Evolutionary conservation across 2,797 vertebrate species (phyloP).

Genomic region (Sebastolobus altivelis): DNA sequence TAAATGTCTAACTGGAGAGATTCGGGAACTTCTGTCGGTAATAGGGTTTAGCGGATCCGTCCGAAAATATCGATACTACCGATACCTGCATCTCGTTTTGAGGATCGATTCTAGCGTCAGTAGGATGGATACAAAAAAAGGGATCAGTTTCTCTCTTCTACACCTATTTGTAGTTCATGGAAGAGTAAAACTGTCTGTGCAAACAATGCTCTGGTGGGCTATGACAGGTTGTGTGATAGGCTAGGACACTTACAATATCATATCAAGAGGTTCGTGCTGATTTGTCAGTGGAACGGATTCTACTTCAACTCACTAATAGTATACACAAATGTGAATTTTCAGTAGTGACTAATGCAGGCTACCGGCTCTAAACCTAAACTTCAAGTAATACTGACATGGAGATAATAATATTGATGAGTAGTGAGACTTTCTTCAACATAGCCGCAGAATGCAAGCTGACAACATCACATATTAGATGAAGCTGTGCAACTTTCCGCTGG

Average conservation of each 20-base stretch:
- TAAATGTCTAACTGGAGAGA: too few species aligned
- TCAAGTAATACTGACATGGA: neutral
- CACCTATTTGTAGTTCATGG: neutral
- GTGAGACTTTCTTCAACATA: conserved; percentile 34
- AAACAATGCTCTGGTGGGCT: neutral
- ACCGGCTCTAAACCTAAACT: neutral
- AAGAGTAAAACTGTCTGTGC: neutral
- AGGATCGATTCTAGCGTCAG: neutral
- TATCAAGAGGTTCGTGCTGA: neutral
- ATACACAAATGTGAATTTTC: neutral
- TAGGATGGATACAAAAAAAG: neutral
- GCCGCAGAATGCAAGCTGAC: conserved; percentile 19
- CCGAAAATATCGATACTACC: neutral
- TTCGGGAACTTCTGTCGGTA: too few species aligned
- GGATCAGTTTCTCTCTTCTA: neutral
- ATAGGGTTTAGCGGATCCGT: too few species aligned
- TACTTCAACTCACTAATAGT: neutral
- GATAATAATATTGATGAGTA: conserved; percentile 37
- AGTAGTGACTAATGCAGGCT: neutral
- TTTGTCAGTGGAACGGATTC: neutral
- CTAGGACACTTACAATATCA: neutral
- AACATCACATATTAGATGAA: conserved; percentile 43
- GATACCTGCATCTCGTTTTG: neutral
- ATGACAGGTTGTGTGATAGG: neutral
- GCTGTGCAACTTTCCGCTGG: conserved; percentile 24